Base-by-base conservation (phyloP, 2,888 invertebrate species). In the Stenchaetothrips biformis region DNA sequence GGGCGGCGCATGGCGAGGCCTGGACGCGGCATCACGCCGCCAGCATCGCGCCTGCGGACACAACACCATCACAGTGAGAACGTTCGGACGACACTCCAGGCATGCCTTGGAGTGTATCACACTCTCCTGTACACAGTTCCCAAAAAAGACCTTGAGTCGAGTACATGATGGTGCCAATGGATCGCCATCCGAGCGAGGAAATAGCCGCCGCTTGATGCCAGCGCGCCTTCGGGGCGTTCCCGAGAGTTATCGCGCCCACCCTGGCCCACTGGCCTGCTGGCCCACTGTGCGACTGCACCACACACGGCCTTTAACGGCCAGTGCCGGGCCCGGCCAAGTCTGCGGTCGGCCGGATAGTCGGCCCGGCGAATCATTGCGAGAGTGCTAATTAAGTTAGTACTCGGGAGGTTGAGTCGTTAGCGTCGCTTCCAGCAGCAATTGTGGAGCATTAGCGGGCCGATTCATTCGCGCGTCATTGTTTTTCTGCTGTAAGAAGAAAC, bases 311-410 rank as follows among this genome's bases (percentile, higher is more conserved):
- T 18, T 53, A 9, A 67, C 6, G 16, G 62, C 2, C 1, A n/a
- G n/a, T 21, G 67, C 2, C 21, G 67, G 67, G 21, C 7, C 25
- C 9, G 67, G 59, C 67, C 21, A 74, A 74, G 21, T 74, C 25
- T 25, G 67, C 67, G 67, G 67, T 11, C 25, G 25, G 25, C 67
- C 67, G 37, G 37, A 37, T 37, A 11, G 67, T 11, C 25, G 25
- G 25, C 67, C 25, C n/a, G n/a, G n/a, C n/a, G 25, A 74, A 74
- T 74, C 67, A 74, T 74, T 74, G 25, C 67, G 7, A 74, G 67
- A 74, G 67, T 74, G 25, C 67, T 74, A 74, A 74, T 74, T 74
- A 25, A 74, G 67, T 74, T 74, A 37, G 37, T 37, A 74, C 67
- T 8, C 59, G 59, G 6, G 59, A 16, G 53, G 53, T 2, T 11